Evolutionary conservation across 2,113 vertebrate genomes (phyloP).

Genomic region (Catagonus wagneri): DNA sequence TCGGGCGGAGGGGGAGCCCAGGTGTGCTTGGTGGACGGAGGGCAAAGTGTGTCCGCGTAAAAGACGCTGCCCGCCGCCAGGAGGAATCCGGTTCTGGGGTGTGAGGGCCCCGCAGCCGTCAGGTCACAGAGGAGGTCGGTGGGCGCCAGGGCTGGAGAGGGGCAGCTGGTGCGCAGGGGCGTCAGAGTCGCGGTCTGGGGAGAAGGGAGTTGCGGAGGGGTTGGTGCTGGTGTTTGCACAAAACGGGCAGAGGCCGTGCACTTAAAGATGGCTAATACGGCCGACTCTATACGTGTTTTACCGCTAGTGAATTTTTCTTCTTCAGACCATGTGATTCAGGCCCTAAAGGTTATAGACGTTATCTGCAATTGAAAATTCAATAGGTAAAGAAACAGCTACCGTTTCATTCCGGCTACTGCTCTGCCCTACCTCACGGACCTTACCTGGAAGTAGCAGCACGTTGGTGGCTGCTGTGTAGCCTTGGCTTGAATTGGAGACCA

Average conservation of each 20-base stretch:
- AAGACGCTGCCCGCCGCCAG: not conserved
- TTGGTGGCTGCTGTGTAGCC: not conserved
- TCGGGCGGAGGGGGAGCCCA: not conserved
- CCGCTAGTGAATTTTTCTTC: not conserved
- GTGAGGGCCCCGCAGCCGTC: not conserved
- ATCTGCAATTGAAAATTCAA: not conserved
- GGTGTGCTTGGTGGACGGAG: not conserved
- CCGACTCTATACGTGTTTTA: not conserved
- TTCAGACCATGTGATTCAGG: not conserved
- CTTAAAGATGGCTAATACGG: not conserved
- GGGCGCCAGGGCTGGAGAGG: not conserved
- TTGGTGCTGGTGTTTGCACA: too few relatives aligned
- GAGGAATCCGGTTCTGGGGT: not conserved
- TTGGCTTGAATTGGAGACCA: not conserved
- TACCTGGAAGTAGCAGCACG: not conserved
- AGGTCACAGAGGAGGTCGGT: not conserved
- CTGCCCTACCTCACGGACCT: not conserved
- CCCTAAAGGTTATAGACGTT: not conserved
- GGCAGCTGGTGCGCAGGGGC: not conserved
- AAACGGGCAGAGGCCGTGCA: not conserved
- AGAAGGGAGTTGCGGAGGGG: not conserved
- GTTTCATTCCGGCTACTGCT: not conserved
- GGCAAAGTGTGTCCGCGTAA: not conserved
- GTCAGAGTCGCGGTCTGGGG: not conserved
- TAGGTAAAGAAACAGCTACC: not conserved